Conservation (phyloP, 2,888 invertebrate species). For the Plebejus argus region DNA sequence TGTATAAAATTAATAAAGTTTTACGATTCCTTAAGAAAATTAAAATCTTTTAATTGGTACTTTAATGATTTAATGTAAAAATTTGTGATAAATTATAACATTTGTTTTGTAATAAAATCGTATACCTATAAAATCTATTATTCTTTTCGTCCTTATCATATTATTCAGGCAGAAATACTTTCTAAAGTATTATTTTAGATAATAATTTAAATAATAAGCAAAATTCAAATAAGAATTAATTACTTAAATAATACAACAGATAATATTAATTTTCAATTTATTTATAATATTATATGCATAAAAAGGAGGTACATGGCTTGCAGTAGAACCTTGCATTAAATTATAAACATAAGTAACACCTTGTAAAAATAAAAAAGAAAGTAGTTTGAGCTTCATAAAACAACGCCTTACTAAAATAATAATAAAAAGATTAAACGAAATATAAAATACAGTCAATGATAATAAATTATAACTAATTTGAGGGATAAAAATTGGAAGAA, state of each 20-base stretch:
- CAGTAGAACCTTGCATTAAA: constrained; percentile 59
- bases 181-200: neutral
- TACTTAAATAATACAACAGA: constrained; percentile 35
- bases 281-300: constrained; percentile 60
- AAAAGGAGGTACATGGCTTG: constrained; percentile 65
- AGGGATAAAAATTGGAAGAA: neutral
- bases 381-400: constrained; percentile 2
- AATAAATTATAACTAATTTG: neutral
- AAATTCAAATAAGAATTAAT: neutral
- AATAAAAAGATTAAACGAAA: neutral
- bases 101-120: constrained; percentile 11
- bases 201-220: neutral
- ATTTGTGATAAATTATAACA: constrained; percentile 18
- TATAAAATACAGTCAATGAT: neutral
- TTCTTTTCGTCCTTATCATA: neutral
- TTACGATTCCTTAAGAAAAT: constrained; percentile 21
- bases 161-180: neutral
- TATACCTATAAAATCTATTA: neutral
- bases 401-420: neutral
- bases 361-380: neutral
- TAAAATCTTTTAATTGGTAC: neutral
- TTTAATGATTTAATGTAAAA: constrained; percentile 20
- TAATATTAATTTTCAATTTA: constrained; percentile 59
- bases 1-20: neutral
- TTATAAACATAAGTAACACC: constrained; percentile 52